Conservation (phyloP, 2,888 invertebrate genomes). For the Parnassius glacialis region DNA sequence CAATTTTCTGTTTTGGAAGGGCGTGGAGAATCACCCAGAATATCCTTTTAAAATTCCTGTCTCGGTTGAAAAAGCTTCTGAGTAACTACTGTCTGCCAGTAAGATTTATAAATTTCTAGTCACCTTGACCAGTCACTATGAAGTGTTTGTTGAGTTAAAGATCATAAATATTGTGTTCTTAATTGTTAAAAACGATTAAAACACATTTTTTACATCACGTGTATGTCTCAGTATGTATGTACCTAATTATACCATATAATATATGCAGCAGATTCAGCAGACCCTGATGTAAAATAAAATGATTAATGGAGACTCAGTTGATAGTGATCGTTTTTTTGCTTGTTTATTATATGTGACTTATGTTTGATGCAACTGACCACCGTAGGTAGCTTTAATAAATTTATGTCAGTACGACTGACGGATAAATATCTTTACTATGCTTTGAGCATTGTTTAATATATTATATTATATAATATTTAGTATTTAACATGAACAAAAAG, state of each 20-base stretch:
- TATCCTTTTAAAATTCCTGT: conserved; percentile 81
- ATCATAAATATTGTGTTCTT: too few species aligned
- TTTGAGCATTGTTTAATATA: conserved; percentile 12
- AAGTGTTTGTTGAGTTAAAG: too few species aligned
- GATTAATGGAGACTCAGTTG: too few species aligned
- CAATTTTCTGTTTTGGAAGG: conserved; percentile 84
- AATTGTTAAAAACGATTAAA: too few species aligned
- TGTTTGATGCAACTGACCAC: conserved; percentile 12
- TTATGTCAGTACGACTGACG: conserved; percentile 20
- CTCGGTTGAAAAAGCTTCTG: neutral
- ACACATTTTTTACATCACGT: too few species aligned
- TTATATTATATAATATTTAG: conserved; percentile 6
- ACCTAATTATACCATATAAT: too few species aligned
- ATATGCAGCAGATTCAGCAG: too few species aligned
- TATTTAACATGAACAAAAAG: conserved; percentile 11
- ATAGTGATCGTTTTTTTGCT: neutral
- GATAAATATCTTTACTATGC: conserved; percentile 22
- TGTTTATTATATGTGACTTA: neutral
- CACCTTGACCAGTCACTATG: too few species aligned
- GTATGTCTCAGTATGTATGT: too few species aligned
- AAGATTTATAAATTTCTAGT: conserved; percentile 17
- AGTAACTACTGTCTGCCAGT: conserved; percentile 12
- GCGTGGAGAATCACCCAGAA: conserved; percentile 85
- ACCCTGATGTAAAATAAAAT: too few species aligned
- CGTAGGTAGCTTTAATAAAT: conserved; percentile 18